Conservation (phyloP, 2,113 vertebrate species). For the Sciurus niger region DNA sequence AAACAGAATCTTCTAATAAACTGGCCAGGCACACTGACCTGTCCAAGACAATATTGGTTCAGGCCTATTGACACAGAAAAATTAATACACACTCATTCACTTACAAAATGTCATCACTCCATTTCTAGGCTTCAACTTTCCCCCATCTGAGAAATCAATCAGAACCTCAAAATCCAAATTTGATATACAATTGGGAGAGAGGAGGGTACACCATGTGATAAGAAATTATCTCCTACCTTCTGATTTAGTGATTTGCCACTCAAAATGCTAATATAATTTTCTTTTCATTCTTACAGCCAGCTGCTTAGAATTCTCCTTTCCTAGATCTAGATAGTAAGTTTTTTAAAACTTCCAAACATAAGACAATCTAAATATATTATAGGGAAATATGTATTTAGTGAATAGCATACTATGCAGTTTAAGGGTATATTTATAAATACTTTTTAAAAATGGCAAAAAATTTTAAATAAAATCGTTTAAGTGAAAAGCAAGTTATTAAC, state of each 20-base stretch:
- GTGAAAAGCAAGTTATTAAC: conserved; percentile 62
- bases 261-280: neutral
- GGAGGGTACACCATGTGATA: neutral
- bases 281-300: conserved; percentile 21
- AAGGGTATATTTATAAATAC: conserved; percentile 30
- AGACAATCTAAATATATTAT: conserved; percentile 23
- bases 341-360: conserved; percentile 7
- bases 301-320: neutral
- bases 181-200: neutral
- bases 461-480: conserved; percentile 50
- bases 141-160: conserved; percentile 50
- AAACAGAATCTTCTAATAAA: conserved; percentile 15
- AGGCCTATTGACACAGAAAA: neutral
- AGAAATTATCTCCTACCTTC: neutral
- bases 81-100: neutral
- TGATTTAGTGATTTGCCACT: neutral
- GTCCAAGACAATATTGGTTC: neutral
- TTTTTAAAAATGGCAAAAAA: conserved; percentile 3
- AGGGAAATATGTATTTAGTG: neutral
- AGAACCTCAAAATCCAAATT: conserved; percentile 2
- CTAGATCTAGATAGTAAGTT: conserved; percentile 14
- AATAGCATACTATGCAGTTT: neutral
- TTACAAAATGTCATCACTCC: neutral
- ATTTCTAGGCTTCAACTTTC: conserved; percentile 37
- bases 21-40: neutral